A percentile compares a stretch with the other conserved stretches of the same genome.
phyloP scores from a whole-genome alignment of 2,113 vertebrate genomes.

The Anarrhichthys ocellatus region DNA sequence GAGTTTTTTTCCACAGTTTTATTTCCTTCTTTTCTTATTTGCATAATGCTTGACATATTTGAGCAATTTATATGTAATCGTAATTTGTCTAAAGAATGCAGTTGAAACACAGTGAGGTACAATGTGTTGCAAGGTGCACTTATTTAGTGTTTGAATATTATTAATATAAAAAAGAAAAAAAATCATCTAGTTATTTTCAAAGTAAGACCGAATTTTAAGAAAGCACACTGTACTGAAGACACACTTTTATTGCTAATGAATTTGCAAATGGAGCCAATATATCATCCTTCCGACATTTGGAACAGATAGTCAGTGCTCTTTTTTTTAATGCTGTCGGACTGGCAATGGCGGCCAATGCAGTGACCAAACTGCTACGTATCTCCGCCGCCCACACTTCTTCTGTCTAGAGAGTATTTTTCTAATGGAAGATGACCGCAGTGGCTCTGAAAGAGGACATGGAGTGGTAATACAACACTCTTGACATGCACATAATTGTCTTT shows the following conservation, averaged over 20 bases:
- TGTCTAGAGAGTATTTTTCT: slow-evolving; percentile 62
- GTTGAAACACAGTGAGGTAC: neutral
- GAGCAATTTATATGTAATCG: slow-evolving; percentile 35
- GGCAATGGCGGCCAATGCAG: slow-evolving; percentile 37
- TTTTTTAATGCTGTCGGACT: slow-evolving; percentile 44
- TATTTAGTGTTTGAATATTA: slow-evolving; percentile 9
- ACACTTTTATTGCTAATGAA: slow-evolving; percentile 27
- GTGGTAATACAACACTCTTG: slow-evolving; percentile 76
- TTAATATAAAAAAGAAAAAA: neutral
- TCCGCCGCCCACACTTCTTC: slow-evolving; percentile 69
- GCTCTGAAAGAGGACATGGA: slow-evolving; percentile 64
- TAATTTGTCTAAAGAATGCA: slow-evolving; percentile 9
- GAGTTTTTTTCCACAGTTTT: slow-evolving; percentile 26
- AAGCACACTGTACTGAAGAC: neutral
- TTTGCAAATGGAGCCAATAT: slow-evolving; percentile 42
- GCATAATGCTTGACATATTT: slow-evolving; percentile 43
- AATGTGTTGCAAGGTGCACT: neutral
- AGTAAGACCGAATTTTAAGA: slow-evolving; percentile 15
- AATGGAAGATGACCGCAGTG: slow-evolving; percentile 64
- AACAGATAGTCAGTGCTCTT: slow-evolving; percentile 39
- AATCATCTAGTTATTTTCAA: neutral
- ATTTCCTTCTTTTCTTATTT: slow-evolving; percentile 41
- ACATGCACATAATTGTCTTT: slow-evolving; percentile 78
- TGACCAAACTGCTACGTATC: slow-evolving; percentile 71
- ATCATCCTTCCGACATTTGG: slow-evolving; percentile 50